Evolutionary conservation across 1,140 invertebrate genomes (phyloP), one percentile per base, ranked within the genome.

Genomic region (Anoplolepis gracilipes): DNA sequence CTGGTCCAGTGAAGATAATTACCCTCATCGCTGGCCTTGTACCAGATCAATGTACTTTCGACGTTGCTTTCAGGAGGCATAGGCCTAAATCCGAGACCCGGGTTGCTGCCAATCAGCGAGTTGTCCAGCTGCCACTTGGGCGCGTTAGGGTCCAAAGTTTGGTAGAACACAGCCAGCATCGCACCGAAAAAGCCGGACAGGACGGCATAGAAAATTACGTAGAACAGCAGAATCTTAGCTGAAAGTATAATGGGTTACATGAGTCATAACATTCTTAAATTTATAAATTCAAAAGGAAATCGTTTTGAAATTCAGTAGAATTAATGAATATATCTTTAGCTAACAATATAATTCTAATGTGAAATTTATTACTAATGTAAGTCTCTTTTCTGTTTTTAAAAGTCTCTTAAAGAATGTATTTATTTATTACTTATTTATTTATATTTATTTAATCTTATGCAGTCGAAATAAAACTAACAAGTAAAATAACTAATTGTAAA

Each of bases 171-270:
- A 78, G 97, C 97, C 94, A 99, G 95, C 97, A 99, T 97, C 22
- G 97, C 97, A 79, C 97, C 97, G 95, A 99, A 99, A 96, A 99
- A 99, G 53, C 97, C 97, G 89, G 97, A 96, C 92, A 99, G 96
- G 87, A 97, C 97, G 72, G 97, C 96, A 95, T 99, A 99, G 96
- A 99, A 99, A 94, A 99, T 97, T 85, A 98, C 93, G 95, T 99
- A 99, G 96, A 99, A 99, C 84, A 99, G 94, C 86, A 98, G 96
- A 95, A 99, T 99, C 96, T 99, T 98, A 76, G 97, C 98, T 98
- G 96, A 65, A 97, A 86, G 36, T 10, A 25, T 19, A 82, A 72
- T 82, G 42, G 8, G n/a, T 4, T 22, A n/a, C 25, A 13, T 79
- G 53, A 67, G 33, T n/a, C 16, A 39, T 16, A n/a, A 62, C 42